Conservation (phyloP, 2,113 vertebrate genomes). For the Motacilla tschutschensis region DNA sequence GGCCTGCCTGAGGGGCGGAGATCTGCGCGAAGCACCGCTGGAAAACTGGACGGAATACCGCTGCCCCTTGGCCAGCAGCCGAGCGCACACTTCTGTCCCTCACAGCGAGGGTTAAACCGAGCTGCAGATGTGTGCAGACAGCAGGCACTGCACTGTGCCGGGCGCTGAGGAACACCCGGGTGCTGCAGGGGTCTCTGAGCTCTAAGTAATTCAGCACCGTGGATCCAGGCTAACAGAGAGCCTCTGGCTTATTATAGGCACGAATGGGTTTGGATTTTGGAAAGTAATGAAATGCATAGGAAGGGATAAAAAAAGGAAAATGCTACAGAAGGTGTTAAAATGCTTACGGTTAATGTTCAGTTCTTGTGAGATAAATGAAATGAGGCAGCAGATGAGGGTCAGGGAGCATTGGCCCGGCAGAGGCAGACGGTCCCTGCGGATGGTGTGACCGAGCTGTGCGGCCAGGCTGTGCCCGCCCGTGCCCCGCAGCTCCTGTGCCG, state of each 20-base stretch:
- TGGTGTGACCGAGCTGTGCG: accelerated
- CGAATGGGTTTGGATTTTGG: not conserved
- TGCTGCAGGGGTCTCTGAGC: not conserved
- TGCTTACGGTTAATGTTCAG: not conserved
- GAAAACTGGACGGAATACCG: accelerated
- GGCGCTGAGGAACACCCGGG: not conserved
- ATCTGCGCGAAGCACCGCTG: no score
- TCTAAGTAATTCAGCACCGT: not conserved
- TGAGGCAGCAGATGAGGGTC: not conserved
- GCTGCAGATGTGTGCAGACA: not conserved
- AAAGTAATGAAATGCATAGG: not conserved
- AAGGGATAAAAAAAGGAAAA: not conserved
- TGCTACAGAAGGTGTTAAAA: not conserved
- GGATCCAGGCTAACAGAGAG: no score
- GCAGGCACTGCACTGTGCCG: accelerated
- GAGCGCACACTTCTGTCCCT: accelerated
- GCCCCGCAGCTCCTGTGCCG: accelerated
- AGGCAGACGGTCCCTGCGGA: not conserved
- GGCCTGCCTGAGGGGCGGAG: accelerated
- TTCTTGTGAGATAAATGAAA: not conserved
- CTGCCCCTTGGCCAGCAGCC: accelerated
- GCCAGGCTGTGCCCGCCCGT: not conserved
- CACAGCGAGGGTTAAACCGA: not conserved
- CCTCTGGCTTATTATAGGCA: not conserved
- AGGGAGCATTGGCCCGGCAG: not conserved